Evolutionary conservation across 2,797 vertebrate species (phyloP).

Genomic region (Lophius americanus): DNA sequence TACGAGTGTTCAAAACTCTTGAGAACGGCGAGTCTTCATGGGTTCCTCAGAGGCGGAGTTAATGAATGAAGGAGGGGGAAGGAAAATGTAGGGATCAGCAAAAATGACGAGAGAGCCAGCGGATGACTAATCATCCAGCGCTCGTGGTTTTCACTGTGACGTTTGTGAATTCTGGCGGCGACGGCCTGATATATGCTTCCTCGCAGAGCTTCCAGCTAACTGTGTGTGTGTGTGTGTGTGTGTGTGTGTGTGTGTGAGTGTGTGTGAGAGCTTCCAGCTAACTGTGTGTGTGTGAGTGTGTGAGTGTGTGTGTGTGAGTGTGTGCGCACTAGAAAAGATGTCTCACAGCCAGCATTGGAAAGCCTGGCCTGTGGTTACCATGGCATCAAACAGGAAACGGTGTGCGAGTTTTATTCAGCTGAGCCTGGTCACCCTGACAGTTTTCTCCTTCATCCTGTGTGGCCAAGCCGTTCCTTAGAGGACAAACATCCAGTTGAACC

Average conservation of each 20-base stretch:
- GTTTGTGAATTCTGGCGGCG: slow-evolving; percentile 47
- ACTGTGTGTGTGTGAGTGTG: slow-evolving; percentile 1
- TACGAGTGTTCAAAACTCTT: slow-evolving; percentile 4
- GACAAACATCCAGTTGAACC: slow-evolving; percentile 62
- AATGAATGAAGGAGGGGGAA: slow-evolving; percentile 6
- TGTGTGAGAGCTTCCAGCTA: slow-evolving; percentile 6
- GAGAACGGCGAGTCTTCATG: neutral
- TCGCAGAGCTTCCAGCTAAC: slow-evolving; percentile 5
- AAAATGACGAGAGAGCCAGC: neutral
- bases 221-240: slow-evolving; percentile 4
- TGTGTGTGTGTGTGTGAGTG: slow-evolving; percentile 3
- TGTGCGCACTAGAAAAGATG: slow-evolving; percentile 52
- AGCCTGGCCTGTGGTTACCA: slow-evolving; percentile 51
- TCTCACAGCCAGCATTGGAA: slow-evolving; percentile 62
- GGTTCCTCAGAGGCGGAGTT: too few species aligned
- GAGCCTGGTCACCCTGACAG: slow-evolving; percentile 61
- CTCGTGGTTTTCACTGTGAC: slow-evolving; percentile 51
- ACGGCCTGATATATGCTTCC: neutral
- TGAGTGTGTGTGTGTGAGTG: slow-evolving; percentile 8
- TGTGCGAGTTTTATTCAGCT: slow-evolving; percentile 50
- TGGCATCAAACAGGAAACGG: slow-evolving; percentile 74
- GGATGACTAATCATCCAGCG: slow-evolving; percentile 50
- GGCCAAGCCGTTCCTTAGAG: slow-evolving; percentile 61
- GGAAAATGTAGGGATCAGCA: slow-evolving; percentile 1
- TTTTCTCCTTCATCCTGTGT: slow-evolving; percentile 63